Base-by-base conservation (phyloP, 2,888 invertebrate genomes). In the Diaprepes abbreviatus region DNA sequence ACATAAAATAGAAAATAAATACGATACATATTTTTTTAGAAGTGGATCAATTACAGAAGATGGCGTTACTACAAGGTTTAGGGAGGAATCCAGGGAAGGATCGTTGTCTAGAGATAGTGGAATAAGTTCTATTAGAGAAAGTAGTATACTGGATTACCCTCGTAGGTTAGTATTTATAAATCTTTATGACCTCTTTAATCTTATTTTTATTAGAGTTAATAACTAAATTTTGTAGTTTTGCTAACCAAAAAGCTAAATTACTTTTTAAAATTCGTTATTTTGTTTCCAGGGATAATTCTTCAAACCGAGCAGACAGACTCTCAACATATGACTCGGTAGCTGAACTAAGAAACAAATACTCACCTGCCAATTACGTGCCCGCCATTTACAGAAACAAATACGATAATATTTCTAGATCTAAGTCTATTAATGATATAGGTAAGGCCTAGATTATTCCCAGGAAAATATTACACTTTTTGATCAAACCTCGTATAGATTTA, bases 301-400 rank as follows among this genome's bases (percentile, higher is more conserved):
- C 80, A 5, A 74, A 78, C 28, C 77, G 73, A 69, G 76, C 69
- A 59, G 78, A 75, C 43, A 75, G 77, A 66, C 70, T 76, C 40
- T 78, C 77, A 21, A 76, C 81, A 0, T 67, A 81, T 9, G 84
- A 85, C 33, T 83, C 84, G 1, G 83, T 85, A 0, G 89, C 91
- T 31, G 92, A 93, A 73, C 83, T 92, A 72, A 89, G 91, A 80
- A 90, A 90, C 78, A 92, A 91, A 83, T 93, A 93, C 80, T 92
- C 92, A 36, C 91, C 92, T 54, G 87, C 90, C 38, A 89, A 91
- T 80, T 93, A 93, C 83, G 88, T 91, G 79, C 92, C 93, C 71
- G 81, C 83, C 48, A 79, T 82, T 64, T 74, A 81, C 45, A 76
- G 85, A 59, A 75, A 71, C 43, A 81, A 82, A 74, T 79, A 80